Base-by-base conservation (phyloP, 2,113 vertebrate genomes). In the Corythoichthys haematopterus region DNA sequence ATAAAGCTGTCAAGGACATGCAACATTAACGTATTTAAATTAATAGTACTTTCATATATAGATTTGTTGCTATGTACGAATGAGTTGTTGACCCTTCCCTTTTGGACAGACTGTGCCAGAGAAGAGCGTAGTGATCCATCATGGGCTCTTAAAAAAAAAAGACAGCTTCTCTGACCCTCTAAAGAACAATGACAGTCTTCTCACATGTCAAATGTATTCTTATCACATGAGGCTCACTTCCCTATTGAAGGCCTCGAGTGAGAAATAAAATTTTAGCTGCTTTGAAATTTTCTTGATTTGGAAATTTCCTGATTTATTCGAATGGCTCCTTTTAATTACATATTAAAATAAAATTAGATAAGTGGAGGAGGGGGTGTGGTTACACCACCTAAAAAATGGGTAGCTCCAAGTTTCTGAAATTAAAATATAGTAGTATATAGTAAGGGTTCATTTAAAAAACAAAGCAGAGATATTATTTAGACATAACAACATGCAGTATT, bases 101-200 rank as follows among this genome's bases (percentile, higher is more conserved):
- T 62, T 62, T 51, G 71, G 37, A 69, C 66, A 20, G 70, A 57
- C 33, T 57, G 52, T 55, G 52, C 20, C 52, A 28, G 20, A 11
- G 11, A 3, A 57, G 33, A 4, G 55, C 33, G 5, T 5, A 71
- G 80, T 84, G 70, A 91, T 91, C 86, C 83, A 91, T 91, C 89
- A 89, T 75, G 71, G 13, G 66, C 78, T 80, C 81, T 83, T 82
- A 76, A 81, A 78, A 72, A 65, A 69, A 71, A 33, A 77, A n/a
- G 89, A 80, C 87, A 87, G 78, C 75, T 63, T 82, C 83, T 77
- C 80, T 86, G 37, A 68, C 70, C 71, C 78, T 72, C 74, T 80
- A 80, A 70, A 60, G 85, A 85, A 89, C 87, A 89, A 90, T 85
- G 78, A 82, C 71, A 48, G 64, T 46, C 80, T 86, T 81, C 36